Conservation (phyloP, 53 echinoderm and acorn worm genomes). For the Zoroaster sp. region DNA sequence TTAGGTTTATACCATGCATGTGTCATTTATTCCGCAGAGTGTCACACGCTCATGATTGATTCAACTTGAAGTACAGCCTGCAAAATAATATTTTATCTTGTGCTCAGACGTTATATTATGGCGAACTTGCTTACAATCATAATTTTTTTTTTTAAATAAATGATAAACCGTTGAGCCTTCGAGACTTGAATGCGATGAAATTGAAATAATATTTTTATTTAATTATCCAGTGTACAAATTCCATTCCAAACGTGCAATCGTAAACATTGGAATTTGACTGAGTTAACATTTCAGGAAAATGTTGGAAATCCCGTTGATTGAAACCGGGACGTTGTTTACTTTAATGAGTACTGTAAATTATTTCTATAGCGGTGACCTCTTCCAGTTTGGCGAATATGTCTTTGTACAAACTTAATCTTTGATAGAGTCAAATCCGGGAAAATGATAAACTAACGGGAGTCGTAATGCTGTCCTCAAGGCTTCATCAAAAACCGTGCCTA, state of each 20-base stretch:
- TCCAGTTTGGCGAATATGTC: neutral
- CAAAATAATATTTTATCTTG: no score
- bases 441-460: neutral
- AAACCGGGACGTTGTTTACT: neutral
- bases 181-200: neutral
- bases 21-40: no score
- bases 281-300: neutral
- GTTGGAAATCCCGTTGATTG: neutral
- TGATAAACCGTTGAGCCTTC: no score
- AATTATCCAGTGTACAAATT: no score
- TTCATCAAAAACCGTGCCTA: constrained; percentile 39
- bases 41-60: no score
- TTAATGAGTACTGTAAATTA: neutral
- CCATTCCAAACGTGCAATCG: neutral
- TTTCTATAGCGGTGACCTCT: neutral
- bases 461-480: constrained; percentile 44
- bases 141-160: no score
- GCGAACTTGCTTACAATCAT: no score
- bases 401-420: neutral
- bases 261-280: neutral
- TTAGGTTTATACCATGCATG: no score
- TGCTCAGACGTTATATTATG: no score
- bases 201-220: neutral
- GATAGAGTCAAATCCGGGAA: neutral
- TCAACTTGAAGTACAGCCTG: no score